Percentiles rank a stretch among this genome's conserved stretches.
phyloP scores from a whole-genome alignment of 1,140 invertebrate genomes.

The Pseudomyrmex dendroicus region DNA sequence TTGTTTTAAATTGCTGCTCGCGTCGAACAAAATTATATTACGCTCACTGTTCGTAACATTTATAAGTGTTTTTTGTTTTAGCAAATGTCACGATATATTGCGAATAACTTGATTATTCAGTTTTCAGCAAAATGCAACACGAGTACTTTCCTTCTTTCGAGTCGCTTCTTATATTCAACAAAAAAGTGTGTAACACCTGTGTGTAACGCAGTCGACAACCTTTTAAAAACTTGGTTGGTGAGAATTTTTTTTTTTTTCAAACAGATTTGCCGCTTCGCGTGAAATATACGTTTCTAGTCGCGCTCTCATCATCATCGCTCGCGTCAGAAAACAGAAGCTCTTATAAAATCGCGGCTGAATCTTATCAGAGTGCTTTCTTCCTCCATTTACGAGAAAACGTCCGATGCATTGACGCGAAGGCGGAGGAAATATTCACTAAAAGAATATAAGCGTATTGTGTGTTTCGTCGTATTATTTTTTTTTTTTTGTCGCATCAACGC shows the following conservation, averaged over 20 bases:
- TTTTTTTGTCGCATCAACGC: no score
- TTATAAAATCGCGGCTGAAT: constrained; percentile 68
- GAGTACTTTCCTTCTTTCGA: not conserved
- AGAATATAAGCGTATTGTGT: constrained; percentile 25
- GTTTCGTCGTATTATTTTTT: not conserved
- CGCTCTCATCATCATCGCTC: not conserved
- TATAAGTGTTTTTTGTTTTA: no score
- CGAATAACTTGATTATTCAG: not conserved
- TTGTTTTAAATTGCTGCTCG: no score
- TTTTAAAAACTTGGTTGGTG: constrained; percentile 13
- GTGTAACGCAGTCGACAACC: not conserved
- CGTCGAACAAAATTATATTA: no score
- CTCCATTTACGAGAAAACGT: constrained; percentile 53
- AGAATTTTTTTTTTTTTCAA: constrained; percentile 5
- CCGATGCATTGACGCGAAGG: constrained; percentile 29
- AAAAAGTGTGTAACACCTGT: not conserved
- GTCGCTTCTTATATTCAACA: not conserved
- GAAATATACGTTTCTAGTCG: constrained; percentile 38
- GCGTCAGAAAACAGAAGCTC: constrained; percentile 57
- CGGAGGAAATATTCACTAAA: constrained; percentile 36
- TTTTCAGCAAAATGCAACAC: not conserved
- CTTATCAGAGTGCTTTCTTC: constrained; percentile 60
- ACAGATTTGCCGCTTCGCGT: constrained; percentile 38
- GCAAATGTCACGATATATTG: no score
- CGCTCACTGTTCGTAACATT: no score